Conservation (phyloP, 1,140 invertebrate species). For the Ceratosolen fusciceps region DNA sequence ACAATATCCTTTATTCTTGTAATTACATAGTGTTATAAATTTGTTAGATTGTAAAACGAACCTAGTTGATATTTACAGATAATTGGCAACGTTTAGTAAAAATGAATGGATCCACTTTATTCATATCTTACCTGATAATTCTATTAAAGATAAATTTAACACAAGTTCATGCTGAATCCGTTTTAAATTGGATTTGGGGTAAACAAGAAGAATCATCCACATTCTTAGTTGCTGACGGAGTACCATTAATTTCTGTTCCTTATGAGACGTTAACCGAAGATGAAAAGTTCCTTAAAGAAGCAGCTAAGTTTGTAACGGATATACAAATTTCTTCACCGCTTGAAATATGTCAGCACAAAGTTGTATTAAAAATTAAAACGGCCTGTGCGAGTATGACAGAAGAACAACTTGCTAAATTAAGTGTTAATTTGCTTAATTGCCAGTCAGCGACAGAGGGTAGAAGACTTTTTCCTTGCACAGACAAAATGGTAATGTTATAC, state of each 20-base stretch:
- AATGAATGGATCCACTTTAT: not conserved
- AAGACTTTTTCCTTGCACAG: slow-evolving; percentile 74
- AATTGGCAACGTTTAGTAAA: too few species aligned
- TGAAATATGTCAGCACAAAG: slow-evolving; percentile 78
- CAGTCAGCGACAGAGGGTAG: slow-evolving; percentile 77
- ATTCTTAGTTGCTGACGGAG: slow-evolving; percentile 55
- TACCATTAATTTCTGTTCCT: slow-evolving; percentile 68
- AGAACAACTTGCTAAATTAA: slow-evolving; percentile 78
- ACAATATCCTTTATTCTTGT: too few species aligned
- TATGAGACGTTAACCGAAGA: slow-evolving; percentile 77
- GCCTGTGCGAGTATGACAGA: slow-evolving; percentile 76
- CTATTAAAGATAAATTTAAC: not conserved
- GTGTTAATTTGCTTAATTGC: slow-evolving; percentile 80
- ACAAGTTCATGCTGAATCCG: slow-evolving; percentile 50
- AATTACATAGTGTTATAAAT: too few species aligned
- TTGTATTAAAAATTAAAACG: slow-evolving; percentile 74
- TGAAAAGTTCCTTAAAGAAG: slow-evolving; percentile 78
- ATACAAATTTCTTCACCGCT: slow-evolving; percentile 74
- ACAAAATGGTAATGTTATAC: slow-evolving; percentile 73
- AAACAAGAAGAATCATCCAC: slow-evolving; percentile 51
- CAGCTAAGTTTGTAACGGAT: slow-evolving; percentile 72
- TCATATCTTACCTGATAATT: not conserved
- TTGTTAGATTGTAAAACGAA: too few species aligned
- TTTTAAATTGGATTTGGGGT: slow-evolving; percentile 66
- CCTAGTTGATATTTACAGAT: slow-evolving; percentile 2